Evolutionary conservation across 2,797 vertebrate species (phyloP).

Genomic region (Oophaga sylvatica): DNA sequence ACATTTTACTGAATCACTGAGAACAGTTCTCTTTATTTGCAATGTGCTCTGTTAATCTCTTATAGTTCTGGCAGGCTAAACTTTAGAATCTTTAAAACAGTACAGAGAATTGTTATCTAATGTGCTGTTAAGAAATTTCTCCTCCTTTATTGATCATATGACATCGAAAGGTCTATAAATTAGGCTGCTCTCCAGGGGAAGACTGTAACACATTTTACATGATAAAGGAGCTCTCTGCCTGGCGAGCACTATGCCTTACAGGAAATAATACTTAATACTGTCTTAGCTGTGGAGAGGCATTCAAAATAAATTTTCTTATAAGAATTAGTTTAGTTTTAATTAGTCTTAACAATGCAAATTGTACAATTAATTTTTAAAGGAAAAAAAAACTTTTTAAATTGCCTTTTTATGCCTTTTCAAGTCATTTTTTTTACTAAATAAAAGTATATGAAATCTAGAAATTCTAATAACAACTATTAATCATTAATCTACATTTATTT

Average conservation of each 20-base stretch:
- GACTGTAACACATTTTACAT: conserved; percentile 45
- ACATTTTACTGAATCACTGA: conserved; percentile 26
- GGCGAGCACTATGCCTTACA: conserved; percentile 28
- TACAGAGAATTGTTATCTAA: conserved; percentile 46
- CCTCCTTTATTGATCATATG: conserved; percentile 58
- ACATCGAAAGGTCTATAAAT: conserved; percentile 56
- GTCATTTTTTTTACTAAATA: background rate
- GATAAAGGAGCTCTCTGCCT: conserved; percentile 45
- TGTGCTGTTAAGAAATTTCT: conserved; percentile 37
- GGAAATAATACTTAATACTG: conserved; percentile 31
- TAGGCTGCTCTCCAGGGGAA: conserved; percentile 50
- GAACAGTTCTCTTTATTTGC: conserved; percentile 35
- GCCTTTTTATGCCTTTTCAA: background rate
- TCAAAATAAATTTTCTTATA: conserved; percentile 34
- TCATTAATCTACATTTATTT: background rate
- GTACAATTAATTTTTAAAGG: conserved; percentile 11
- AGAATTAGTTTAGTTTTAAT: conserved; percentile 35
- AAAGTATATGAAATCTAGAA: background rate
- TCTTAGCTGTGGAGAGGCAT: conserved; percentile 17
- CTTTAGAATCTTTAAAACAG: conserved; percentile 52
- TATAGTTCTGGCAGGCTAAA: conserved; percentile 34
- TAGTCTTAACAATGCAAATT: conserved; percentile 27
- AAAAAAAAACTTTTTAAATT: background rate
- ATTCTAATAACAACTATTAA: background rate
- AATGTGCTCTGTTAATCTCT: conserved; percentile 34